Evolutionary conservation across 2,888 invertebrate species (phyloP), one percentile per base, ranked within the genome.

Genomic region (Exephanes ischioxanthus): DNA sequence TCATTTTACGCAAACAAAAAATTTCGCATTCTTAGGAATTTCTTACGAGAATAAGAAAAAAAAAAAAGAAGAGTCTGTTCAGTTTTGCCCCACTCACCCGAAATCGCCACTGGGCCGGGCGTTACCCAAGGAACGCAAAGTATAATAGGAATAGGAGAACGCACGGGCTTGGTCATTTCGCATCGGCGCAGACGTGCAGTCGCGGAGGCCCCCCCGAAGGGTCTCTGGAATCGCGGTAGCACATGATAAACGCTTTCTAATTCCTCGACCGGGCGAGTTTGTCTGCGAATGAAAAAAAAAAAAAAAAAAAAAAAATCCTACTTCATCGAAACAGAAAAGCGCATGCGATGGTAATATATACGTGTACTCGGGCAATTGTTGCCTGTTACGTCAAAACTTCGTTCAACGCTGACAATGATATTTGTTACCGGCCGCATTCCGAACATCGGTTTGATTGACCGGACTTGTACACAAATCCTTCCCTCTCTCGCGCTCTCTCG

Each of bases 61-160:
- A 37, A 9, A 37, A 37, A 37, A 37, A 37, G 1, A 37, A 37
- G 37, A 5, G 4, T 33, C 5, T 11, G 45, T 45, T 14, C 14
- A 2, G 14, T 45, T 45, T 14, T 14, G 45, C 45, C 45, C 45
- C 11, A 14, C 45, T 45, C 14, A 3, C 45, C 45, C 14, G 0
- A 45, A 85, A 85, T 83, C 80, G 82, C 82, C 41, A 53, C 53
- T 41, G 45, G 58, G 63, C 55, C 22, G 78, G 76, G 37, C 63
- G 51, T 63, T 66, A 63, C 51, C 51, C 75, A 58, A 63, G 55
- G 51, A 73, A 67, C n/a, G 37, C 48, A 63, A 68, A 81, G 73
- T 55, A 75, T 76, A 53, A 19, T 51, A 22, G 55, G 79, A 75
- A 82, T 76, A 78, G 83, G 48, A 51, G 66, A 71, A 79, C 73